A percentile compares a stretch with the other conserved stretches of the same genome.
Conservation (phyloP, 2,113 vertebrate genomes). For the Lontra canadensis region DNA sequence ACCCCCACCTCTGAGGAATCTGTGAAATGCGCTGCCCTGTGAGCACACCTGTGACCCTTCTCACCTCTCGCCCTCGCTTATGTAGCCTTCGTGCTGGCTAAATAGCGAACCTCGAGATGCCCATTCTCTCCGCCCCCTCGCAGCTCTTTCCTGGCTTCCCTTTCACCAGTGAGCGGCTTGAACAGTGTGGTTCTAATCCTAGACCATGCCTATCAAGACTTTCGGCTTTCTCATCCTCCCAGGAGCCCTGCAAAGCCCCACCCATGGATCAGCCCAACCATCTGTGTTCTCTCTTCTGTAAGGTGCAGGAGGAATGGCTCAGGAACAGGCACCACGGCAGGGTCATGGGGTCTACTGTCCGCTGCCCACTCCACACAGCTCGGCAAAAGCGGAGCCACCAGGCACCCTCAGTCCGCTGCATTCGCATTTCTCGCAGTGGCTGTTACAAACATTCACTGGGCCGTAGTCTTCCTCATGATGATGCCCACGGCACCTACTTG, state of each 20-base stretch:
- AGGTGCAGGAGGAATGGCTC: not conserved
- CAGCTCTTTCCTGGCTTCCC: not conserved
- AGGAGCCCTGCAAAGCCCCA: not conserved
- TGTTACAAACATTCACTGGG: too few relatives aligned
- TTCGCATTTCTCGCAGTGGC: not conserved
- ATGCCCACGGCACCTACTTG: not conserved
- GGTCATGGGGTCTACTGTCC: not conserved
- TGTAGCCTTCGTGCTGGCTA: not conserved
- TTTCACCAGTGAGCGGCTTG: not conserved
- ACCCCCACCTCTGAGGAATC: not conserved
- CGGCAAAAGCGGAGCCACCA: too few relatives aligned
- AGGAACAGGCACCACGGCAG: fast-evolving
- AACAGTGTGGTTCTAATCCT: not conserved
- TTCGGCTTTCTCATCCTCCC: not conserved
- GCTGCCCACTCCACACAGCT: fast-evolving
- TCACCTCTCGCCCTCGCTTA: fast-evolving
- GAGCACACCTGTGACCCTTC: not conserved
- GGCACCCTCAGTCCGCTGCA: not conserved
- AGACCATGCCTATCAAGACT: not conserved
- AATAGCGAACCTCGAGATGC: not conserved
- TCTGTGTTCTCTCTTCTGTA: not conserved
- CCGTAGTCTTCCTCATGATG: not conserved
- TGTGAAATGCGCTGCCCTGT: fast-evolving
- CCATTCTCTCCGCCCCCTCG: not conserved
- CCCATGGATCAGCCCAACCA: not conserved